phyloP scores from a whole-genome alignment of 2,888 invertebrate species.

The Digitonthophagus gazella region DNA sequence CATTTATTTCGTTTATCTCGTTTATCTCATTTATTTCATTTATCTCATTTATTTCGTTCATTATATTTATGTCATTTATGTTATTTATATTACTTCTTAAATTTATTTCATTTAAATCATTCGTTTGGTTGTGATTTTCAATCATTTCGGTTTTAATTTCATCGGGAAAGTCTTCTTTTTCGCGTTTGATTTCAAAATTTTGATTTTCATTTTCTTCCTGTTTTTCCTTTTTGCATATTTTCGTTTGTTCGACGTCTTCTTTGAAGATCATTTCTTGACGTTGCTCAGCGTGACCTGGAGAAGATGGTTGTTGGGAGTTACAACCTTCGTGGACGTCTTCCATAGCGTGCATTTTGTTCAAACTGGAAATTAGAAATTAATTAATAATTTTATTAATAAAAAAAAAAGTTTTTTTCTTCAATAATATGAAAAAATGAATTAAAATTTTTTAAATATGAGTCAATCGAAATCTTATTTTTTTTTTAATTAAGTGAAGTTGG shows the following conservation, averaged over 20 bases:
- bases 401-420: background rate
- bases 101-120: slow-evolving; percentile 17
- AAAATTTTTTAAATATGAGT: too few relatives aligned
- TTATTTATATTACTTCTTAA: slow-evolving; percentile 29
- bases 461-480: too few relatives aligned
- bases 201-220: slow-evolving; percentile 27
- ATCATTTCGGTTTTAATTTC: slow-evolving; percentile 24
- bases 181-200: slow-evolving; percentile 23
- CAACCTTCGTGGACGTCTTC: slow-evolving; percentile 55
- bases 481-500: too few relatives aligned
- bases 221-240: slow-evolving; percentile 14
- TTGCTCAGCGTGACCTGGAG: slow-evolving; percentile 50
- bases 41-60: too few relatives aligned
- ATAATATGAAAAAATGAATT: too few relatives aligned
- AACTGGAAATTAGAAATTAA: slow-evolving; percentile 48
- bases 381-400: background rate
- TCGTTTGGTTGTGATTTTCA: slow-evolving; percentile 20
- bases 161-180: slow-evolving; percentile 26
- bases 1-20: background rate
- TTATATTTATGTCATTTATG: too few relatives aligned
- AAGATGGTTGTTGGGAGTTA: slow-evolving; percentile 44
- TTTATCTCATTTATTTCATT: too few relatives aligned
- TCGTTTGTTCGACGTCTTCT: slow-evolving; percentile 29
- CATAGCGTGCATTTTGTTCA: slow-evolving; percentile 63
- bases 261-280: slow-evolving; percentile 35